Conservation (phyloP, 2,888 invertebrate species). For the Molorchus minor region DNA sequence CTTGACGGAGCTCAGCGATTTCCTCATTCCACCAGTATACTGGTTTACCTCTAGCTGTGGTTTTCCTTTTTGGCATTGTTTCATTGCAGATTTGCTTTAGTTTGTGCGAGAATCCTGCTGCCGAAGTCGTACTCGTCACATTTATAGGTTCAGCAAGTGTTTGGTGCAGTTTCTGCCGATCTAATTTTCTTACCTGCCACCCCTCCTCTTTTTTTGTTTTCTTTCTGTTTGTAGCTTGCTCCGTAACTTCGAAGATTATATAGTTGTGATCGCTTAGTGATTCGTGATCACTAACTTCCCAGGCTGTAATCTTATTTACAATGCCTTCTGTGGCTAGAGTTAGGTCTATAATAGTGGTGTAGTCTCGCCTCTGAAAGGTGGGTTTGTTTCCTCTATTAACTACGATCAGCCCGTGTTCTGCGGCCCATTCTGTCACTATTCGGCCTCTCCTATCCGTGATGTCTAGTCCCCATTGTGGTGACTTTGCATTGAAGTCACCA, state of each 20-base stretch:
- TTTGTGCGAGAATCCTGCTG: neutral
- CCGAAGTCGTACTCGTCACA: neutral
- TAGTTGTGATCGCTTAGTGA: conserved; percentile 38
- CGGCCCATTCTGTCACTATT: conserved; percentile 26
- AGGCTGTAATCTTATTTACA: conserved; percentile 6
- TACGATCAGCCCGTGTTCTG: conserved; percentile 15
- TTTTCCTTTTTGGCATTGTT: conserved; percentile 25
- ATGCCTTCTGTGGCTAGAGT: conserved; percentile 28
- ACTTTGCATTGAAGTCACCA: conserved; percentile 33
- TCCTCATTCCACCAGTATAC: conserved; percentile 34
- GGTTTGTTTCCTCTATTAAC: conserved; percentile 24
- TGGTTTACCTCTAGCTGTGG: neutral
- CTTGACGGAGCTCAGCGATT: neutral
- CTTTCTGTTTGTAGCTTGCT: neutral
- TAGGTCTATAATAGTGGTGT: conserved; percentile 36
- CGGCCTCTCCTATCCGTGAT: conserved; percentile 24
- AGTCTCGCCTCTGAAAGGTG: conserved; percentile 29
- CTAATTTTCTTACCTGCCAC: conserved; percentile 27
- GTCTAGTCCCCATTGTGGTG: conserved; percentile 35
- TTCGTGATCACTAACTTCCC: conserved; percentile 31
- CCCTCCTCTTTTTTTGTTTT: neutral
- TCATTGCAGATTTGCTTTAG: conserved; percentile 20
- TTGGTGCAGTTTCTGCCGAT: conserved; percentile 17
- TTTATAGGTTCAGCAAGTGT: neutral
- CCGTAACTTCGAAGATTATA: conserved; percentile 27